Evolutionary conservation across 2,888 invertebrate species (phyloP).

Genomic region (Pristionchus maxplancki): DNA sequence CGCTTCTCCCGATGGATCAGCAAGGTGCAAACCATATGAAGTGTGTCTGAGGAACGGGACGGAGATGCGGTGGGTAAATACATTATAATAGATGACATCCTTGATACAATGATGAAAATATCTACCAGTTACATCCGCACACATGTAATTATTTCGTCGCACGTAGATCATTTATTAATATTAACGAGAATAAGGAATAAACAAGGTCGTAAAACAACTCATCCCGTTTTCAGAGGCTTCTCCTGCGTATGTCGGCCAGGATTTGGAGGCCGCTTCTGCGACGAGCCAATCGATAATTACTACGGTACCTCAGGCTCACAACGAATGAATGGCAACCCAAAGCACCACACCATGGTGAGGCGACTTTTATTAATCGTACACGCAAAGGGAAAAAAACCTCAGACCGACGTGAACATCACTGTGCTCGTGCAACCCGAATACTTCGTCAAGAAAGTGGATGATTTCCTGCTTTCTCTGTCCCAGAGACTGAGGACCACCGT

Average conservation of each 20-base stretch:
- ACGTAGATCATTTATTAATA: too few species aligned
- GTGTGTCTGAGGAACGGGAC: not conserved
- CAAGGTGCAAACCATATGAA: not conserved
- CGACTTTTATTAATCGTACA: not conserved
- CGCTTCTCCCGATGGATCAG: too few species aligned
- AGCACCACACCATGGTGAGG: constrained; percentile 40
- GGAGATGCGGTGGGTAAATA: not conserved
- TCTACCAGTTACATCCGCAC: too few species aligned
- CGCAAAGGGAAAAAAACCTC: constrained; percentile 48
- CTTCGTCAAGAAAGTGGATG: constrained; percentile 59
- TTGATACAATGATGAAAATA: too few species aligned
- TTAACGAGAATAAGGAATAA: not conserved
- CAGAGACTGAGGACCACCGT: constrained; percentile 66
- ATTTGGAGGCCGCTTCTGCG: constrained; percentile 94
- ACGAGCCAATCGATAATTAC: constrained; percentile 83
- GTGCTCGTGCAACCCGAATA: constrained; percentile 60
- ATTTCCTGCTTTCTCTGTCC: constrained; percentile 65
- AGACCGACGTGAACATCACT: constrained; percentile 64
- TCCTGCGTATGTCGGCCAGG: constrained; percentile 92
- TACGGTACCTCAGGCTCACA: not conserved
- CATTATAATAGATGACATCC: too few species aligned
- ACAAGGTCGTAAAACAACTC: constrained; percentile 88
- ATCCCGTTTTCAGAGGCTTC: constrained; percentile 92
- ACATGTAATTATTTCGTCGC: too few species aligned
- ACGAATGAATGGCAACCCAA: not conserved